These are phyloP conservation scores for Rhimphoctona megacephalus DNA, from an alignment of 2,888 invertebrate genomes.

Conservation along the genomic window DNA sequence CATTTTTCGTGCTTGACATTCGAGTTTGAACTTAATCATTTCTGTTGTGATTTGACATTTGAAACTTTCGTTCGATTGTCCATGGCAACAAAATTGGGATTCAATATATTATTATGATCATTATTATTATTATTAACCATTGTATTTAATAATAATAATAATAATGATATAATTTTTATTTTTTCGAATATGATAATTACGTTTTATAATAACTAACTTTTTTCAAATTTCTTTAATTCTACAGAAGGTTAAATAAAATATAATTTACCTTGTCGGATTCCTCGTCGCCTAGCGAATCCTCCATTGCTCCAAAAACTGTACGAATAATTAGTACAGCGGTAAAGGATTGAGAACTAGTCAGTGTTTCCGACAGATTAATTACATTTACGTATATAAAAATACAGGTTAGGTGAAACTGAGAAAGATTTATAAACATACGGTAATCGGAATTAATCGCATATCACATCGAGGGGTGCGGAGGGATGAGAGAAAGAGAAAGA, in stretches of 20 bases:
- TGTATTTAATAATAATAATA: neutral
- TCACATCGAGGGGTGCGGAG: neutral
- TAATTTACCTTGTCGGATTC: conserved; percentile 44
- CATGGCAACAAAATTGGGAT: neutral
- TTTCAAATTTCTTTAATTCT: neutral
- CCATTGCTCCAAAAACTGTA: conserved; percentile 20
- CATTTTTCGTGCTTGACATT: neutral
- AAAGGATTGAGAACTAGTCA: neutral
- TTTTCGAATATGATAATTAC: no score
- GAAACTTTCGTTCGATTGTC: neutral
- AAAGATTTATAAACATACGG: neutral
- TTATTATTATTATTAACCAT: neutral
- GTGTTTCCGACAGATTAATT: neutral
- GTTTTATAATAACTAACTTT: no score
- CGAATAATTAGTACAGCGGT: neutral
- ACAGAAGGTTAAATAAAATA: neutral
- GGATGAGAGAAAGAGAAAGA: neutral
- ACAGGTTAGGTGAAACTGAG: neutral
- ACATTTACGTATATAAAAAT: neutral
- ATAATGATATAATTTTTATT: no score
- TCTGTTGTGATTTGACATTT: neutral
- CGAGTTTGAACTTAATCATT: neutral
- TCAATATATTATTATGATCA: neutral
- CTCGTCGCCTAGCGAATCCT: conserved; percentile 14
- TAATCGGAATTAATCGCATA: neutral